phyloP scores from a whole-genome alignment of 2,888 invertebrate species.

The Gymnocheta viridis region DNA sequence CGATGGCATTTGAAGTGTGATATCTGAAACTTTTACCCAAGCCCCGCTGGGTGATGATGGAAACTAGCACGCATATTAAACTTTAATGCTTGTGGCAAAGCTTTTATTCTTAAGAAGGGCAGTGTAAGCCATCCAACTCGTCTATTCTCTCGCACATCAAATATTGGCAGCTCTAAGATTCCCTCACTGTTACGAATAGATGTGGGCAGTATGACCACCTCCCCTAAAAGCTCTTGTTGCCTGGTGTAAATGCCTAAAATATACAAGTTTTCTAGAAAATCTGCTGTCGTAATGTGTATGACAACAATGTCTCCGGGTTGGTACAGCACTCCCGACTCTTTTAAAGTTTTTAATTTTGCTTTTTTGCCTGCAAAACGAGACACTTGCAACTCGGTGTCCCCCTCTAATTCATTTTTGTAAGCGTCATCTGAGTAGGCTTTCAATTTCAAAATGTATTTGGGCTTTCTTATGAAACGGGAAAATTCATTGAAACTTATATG shows the following conservation, averaged over 20 bases:
- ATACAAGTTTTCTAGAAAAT: slow-evolving; percentile 72
- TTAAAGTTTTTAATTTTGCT: slow-evolving; percentile 72
- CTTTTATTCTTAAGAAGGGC: slow-evolving; percentile 83
- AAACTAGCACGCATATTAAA: slow-evolving; percentile 91
- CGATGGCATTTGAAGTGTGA: slow-evolving; percentile 87
- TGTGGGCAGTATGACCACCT: slow-evolving; percentile 91
- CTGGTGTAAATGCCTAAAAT: slow-evolving; percentile 72
- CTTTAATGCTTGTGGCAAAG: slow-evolving; percentile 76
- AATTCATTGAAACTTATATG: slow-evolving; percentile 85
- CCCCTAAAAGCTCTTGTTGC: slow-evolving; percentile 86
- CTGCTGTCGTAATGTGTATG: slow-evolving; percentile 74
- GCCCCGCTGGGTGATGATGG: slow-evolving; percentile 92
- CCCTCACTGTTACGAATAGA: slow-evolving; percentile 89
- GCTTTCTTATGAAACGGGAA: slow-evolving; percentile 81
- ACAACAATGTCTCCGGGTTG: slow-evolving; percentile 72
- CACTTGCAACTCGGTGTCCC: slow-evolving; percentile 75
- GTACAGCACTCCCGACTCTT: slow-evolving; percentile 73
- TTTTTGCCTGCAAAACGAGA: slow-evolving; percentile 73
- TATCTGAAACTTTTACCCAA: slow-evolving; percentile 91
- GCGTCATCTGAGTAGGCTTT: slow-evolving; percentile 59
- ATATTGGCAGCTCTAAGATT: slow-evolving; percentile 87
- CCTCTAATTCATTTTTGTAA: slow-evolving; percentile 36
- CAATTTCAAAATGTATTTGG: slow-evolving; percentile 52
- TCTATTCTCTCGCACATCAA: slow-evolving; percentile 87
- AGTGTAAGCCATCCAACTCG: slow-evolving; percentile 88